These are phyloP conservation scores for Anarhynchus alexandrinus DNA, from an alignment of 2,113 vertebrate genomes.

Conservation along the genomic window DNA sequence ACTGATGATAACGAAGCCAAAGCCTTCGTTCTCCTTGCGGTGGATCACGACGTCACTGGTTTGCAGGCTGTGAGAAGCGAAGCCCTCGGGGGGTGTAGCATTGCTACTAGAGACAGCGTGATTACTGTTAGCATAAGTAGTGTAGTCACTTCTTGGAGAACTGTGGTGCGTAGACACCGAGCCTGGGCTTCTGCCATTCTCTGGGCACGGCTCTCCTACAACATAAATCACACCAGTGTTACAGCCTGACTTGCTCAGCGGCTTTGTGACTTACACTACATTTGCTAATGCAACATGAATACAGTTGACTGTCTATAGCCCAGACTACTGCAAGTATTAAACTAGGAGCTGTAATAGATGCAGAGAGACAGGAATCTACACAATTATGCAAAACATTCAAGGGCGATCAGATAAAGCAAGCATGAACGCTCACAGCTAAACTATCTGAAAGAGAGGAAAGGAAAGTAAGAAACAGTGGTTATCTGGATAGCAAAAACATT, in stretches of 20 bases:
- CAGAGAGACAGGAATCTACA: slow-evolving; percentile 39
- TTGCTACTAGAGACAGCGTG: slow-evolving; percentile 73
- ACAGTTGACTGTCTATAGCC: background rate
- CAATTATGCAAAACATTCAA: slow-evolving; percentile 27
- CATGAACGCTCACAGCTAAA: background rate
- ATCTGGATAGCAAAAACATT: background rate
- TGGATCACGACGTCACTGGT: slow-evolving; percentile 91
- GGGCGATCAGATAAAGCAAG: slow-evolving; percentile 36
- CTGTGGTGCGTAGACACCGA: slow-evolving; percentile 95
- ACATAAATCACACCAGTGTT: slow-evolving; percentile 28
- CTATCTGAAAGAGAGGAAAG: background rate
- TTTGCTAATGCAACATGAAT: slow-evolving; percentile 1
- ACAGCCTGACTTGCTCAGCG: background rate
- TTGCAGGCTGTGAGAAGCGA: slow-evolving; percentile 77
- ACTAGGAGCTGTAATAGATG: slow-evolving; percentile 8
- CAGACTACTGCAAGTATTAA: background rate
- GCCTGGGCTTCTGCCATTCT: slow-evolving; percentile 94
- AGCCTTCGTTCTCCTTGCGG: slow-evolving; percentile 96
- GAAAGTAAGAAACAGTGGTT: background rate
- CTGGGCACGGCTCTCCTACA: slow-evolving; percentile 88
- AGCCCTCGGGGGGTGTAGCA: slow-evolving; percentile 76
- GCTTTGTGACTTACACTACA: background rate
- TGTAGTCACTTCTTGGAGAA: slow-evolving; percentile 91
- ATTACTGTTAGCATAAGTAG: slow-evolving; percentile 83
- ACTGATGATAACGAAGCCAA: slow-evolving; percentile 98